phyloP scores from a whole-genome alignment of 2,888 invertebrate genomes.

The Bruchidius siliquastri region DNA sequence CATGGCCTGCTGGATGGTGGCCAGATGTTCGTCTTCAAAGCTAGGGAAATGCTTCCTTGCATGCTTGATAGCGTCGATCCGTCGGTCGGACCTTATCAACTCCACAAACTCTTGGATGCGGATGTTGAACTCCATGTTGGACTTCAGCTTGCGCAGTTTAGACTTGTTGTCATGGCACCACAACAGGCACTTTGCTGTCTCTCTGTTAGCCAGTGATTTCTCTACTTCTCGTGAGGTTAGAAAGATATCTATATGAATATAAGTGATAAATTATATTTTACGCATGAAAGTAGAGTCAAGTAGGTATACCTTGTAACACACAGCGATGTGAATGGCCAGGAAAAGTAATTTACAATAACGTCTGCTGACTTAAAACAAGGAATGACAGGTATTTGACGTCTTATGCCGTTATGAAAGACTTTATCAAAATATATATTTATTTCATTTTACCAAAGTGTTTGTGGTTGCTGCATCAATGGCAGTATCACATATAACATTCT shows the following conservation, averaged over 20 bases:
- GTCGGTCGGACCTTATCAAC: slow-evolving; percentile 77
- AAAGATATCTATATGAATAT: slow-evolving; percentile 64
- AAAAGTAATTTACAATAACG: too few relatives aligned
- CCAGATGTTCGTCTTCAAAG: slow-evolving; percentile 80
- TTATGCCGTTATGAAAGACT: too few relatives aligned
- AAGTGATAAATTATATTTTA: background rate
- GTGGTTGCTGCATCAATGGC: too few relatives aligned
- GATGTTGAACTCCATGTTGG: slow-evolving; percentile 92
- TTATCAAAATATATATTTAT: too few relatives aligned
- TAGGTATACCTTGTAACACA: too few relatives aligned
- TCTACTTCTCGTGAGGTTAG: slow-evolving; percentile 81
- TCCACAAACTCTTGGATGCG: slow-evolving; percentile 94
- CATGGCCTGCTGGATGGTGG: slow-evolving; percentile 91
- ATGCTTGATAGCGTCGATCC: slow-evolving; percentile 91
- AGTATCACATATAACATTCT: too few relatives aligned
- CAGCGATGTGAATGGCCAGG: too few relatives aligned
- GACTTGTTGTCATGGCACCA: slow-evolving; percentile 98
- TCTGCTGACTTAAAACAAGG: too few relatives aligned
- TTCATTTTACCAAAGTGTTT: too few relatives aligned
- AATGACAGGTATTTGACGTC: too few relatives aligned
- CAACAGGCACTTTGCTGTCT: slow-evolving; percentile 82
- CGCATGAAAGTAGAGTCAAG: too few relatives aligned
- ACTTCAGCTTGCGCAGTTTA: slow-evolving; percentile 88
- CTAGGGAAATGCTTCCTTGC: slow-evolving; percentile 88
- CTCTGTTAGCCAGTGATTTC: slow-evolving; percentile 72